A percentile compares a stretch with the other conserved stretches of the same genome.
Conservation (phyloP, 1,140 invertebrate species). For the Macrotrachela quadricornifera region DNA sequence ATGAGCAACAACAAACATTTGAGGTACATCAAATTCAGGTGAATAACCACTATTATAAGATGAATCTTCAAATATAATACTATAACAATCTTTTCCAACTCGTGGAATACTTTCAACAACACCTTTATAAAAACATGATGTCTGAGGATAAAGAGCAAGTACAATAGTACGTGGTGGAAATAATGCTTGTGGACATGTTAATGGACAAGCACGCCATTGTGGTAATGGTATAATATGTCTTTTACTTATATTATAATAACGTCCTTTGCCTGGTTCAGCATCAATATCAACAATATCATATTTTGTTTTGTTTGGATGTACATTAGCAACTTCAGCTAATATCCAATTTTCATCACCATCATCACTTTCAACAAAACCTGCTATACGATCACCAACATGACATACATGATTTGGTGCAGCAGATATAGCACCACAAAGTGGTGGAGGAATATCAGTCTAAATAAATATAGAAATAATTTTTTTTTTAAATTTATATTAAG, state of each 20-base stretch:
- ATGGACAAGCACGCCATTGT: conserved; percentile 78
- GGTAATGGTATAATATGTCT: conserved; percentile 71
- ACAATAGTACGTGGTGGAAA: conserved; percentile 69
- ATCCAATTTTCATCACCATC: conserved; percentile 93
- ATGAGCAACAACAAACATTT: conserved; percentile 72
- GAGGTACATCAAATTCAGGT: conserved; percentile 70
- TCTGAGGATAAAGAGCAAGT: conserved; percentile 90
- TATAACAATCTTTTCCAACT: conserved; percentile 61
- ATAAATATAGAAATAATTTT: too few species aligned
- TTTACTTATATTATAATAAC: conserved; percentile 40
- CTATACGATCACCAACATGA: conserved; percentile 78
- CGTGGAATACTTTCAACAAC: conserved; percentile 61
- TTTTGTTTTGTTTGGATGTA: conserved; percentile 55
- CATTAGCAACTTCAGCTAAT: conserved; percentile 75
- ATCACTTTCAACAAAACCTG: conserved; percentile 61
- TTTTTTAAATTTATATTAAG: too few species aligned
- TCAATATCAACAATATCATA: conserved; percentile 95
- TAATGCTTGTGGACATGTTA: conserved; percentile 70
- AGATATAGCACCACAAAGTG: conserved; percentile 60
- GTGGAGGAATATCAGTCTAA: too few species aligned
- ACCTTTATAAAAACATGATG: conserved; percentile 92
- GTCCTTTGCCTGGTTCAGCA: conserved; percentile 60
- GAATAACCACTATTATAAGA: conserved; percentile 69
- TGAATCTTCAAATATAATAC: conserved; percentile 74
- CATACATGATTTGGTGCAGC: conserved; percentile 66